phyloP scores from a whole-genome alignment of 2,888 invertebrate genomes.

The Carpatolechia fugitivella region DNA sequence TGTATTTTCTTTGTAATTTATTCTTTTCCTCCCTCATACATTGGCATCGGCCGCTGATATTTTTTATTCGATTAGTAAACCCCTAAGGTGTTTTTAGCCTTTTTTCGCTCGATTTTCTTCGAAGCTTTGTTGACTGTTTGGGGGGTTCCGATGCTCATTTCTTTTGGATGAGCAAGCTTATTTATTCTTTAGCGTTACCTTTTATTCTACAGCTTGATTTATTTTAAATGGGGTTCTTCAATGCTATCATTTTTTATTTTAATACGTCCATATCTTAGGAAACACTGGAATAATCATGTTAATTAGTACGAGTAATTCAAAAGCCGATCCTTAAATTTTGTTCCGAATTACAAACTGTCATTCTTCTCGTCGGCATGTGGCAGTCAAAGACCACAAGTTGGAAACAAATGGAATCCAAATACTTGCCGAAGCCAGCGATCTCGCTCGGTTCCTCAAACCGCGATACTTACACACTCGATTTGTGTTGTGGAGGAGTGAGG shows the following conservation, averaged over 20 bases:
- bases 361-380: too few relatives aligned
- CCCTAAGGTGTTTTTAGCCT: constrained; percentile 81
- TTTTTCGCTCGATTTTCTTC: constrained; percentile 80
- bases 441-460: constrained; percentile 53
- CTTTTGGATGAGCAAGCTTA: constrained; percentile 75
- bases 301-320: too few relatives aligned
- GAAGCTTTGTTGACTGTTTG: constrained; percentile 78
- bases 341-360: neutral
- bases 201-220: constrained; percentile 20
- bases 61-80: constrained; percentile 82
- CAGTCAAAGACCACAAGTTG: neutral
- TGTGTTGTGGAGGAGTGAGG: constrained; percentile 51
- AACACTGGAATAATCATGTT: too few relatives aligned
- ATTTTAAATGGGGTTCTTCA: constrained; percentile 16
- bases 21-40: constrained; percentile 76
- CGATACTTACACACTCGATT: constrained; percentile 77
- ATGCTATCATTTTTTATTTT: neutral
- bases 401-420: constrained; percentile 22
- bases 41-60: constrained; percentile 80
- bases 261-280: too few relatives aligned
- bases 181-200: constrained; percentile 55
- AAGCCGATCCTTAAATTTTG: neutral
- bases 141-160: constrained; percentile 75
- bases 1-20: constrained; percentile 79
- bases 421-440: constrained; percentile 27